Base-by-base conservation (phyloP, 64 coral and sea anemone genomes). In the Astreopora myriophthalma region DNA sequence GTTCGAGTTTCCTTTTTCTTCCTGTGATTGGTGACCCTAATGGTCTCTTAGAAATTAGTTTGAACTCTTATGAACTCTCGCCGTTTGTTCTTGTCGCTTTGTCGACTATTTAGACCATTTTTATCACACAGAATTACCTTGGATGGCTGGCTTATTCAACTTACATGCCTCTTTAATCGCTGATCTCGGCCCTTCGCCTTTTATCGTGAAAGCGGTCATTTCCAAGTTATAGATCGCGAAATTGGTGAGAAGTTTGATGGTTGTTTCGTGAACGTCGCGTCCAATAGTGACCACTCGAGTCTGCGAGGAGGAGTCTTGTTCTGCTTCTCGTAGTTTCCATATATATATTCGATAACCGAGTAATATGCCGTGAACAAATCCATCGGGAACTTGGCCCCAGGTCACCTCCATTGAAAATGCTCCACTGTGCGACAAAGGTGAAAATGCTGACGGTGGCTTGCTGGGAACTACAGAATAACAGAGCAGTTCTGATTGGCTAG, bases 281-380 rank as follows among this genome's bases (percentile, higher is more conserved):
- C 85, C 70, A 25, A 71, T 11, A 13, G 67, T 72, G 3, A 72
- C 16, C 2, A 13, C 57, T 3, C 34, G 52, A 20, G 57, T 83
- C 2, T n/a, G 1, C 3, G 79, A 37, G 32, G 29, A 16, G 22
- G 29, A 22, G 3, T 19, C 1, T 3, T 20, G 4, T n/a, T 25
- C 34, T 61, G 3, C 24, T 17, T 78, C 42, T 57, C 12, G 57
- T 24, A 44, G 37, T 27, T 85, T 84, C 34, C 55, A 93, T 28
- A 89, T 85, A 48, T 94, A 90, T 16, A 96, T 51, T 40, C 79
- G 86, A 87, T 96, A 96, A 2, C 95, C 95, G 1, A 82, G 71
- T 60, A 96, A 84, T 36, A 96, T 74, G 12, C 95, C 95, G 46
- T 93, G 86, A 34, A 90, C 87, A 26, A 62, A 93, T 0, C 87